Percentiles rank a stretch among this genome's conserved stretches.
These are phyloP conservation scores for Holotrichia oblita DNA, from an alignment of 1,140 invertebrate species.

Conservation along the genomic window DNA sequence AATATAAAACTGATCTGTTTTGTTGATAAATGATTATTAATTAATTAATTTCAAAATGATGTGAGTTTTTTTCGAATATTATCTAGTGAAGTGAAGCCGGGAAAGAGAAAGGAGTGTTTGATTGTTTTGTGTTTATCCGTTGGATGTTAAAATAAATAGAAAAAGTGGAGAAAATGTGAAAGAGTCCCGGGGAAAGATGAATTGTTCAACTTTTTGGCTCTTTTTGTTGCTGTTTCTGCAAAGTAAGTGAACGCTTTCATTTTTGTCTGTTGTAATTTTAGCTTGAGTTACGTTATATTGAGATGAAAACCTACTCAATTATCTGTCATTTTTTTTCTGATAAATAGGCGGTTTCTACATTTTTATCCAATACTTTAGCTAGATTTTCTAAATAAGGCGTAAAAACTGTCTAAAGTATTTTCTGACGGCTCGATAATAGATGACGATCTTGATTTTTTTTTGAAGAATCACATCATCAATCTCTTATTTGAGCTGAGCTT, in stretches of 20 bases:
- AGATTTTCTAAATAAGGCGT: not conserved
- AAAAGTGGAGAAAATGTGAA: slow-evolving; percentile 41
- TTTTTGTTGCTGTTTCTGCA: slow-evolving; percentile 47
- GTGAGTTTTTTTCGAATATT: not conserved
- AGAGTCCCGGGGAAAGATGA: slow-evolving; percentile 39
- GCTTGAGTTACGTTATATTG: not conserved
- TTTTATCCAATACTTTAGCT: not conserved
- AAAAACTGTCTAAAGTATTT: not conserved
- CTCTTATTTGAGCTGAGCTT: not conserved
- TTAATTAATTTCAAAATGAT: slow-evolving; percentile 29
- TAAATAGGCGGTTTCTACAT: too few species aligned
- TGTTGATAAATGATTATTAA: not conserved
- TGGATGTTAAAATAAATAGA: slow-evolving; percentile 11
- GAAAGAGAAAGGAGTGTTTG: not conserved
- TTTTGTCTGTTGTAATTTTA: not conserved
- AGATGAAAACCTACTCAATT: not conserved
- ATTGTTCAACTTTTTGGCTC: slow-evolving; percentile 43
- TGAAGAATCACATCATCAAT: slow-evolving; percentile 9
- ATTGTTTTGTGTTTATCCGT: slow-evolving; percentile 34
- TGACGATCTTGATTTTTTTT: not conserved
- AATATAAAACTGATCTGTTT: not conserved
- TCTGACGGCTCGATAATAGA: slow-evolving; percentile 9
- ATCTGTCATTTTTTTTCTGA: not conserved
- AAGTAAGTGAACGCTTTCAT: slow-evolving; percentile 40
- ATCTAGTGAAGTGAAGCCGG: slow-evolving; percentile 15